Conservation (phyloP, 2,888 invertebrate genomes). For the Muscina levida region DNA sequence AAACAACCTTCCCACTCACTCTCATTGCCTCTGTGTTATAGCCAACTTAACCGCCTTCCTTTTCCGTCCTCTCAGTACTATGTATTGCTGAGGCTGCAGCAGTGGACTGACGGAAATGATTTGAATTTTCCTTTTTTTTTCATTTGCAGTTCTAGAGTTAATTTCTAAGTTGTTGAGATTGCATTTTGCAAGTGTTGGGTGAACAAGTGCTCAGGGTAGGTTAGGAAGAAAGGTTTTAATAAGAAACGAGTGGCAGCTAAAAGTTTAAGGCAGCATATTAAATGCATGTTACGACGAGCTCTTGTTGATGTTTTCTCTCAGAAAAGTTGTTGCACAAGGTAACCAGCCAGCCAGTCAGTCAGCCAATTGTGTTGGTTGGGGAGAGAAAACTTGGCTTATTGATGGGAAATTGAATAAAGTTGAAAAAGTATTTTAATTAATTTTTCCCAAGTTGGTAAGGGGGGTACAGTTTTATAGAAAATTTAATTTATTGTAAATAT, state of each 20-base stretch:
- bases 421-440: conserved; percentile 23
- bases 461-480: no score
- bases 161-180: conserved; percentile 55
- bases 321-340: conserved; percentile 3
- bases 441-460: no score
- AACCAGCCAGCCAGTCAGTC: no score
- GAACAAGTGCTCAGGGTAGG: background rate
- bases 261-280: conserved; percentile 50
- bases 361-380: background rate
- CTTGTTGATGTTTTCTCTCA: conserved; percentile 6
- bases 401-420: conserved; percentile 28
- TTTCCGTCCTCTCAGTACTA: no score
- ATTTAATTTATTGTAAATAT: no score
- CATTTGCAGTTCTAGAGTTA: conserved; percentile 51
- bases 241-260: conserved; percentile 36
- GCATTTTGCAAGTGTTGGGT: conserved; percentile 21
- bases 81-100: no score
- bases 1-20: background rate
- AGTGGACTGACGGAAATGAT: no score
- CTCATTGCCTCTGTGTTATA: background rate
- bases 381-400: background rate
- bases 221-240: conserved; percentile 17
- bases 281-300: conserved; percentile 26
- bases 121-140: no score
- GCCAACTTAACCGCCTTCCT: background rate